Evolutionary conservation across 2,113 vertebrate genomes (phyloP).

Genomic region (Phalacrocorax brasilianus): DNA sequence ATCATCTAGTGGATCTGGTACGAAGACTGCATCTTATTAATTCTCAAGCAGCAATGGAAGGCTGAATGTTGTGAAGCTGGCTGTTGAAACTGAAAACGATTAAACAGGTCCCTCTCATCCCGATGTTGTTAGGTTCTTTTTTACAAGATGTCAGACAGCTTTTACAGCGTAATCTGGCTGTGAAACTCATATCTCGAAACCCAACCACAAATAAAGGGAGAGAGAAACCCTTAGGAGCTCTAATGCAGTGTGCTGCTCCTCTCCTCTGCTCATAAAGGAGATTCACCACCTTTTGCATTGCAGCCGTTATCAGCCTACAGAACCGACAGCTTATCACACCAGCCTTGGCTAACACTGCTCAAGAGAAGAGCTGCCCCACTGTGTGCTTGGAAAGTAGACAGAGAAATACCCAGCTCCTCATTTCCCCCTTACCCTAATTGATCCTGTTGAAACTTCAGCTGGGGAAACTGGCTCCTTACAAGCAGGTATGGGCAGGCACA

Average conservation of each 20-base stretch:
- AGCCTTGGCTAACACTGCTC: not conserved
- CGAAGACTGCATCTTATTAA: not conserved
- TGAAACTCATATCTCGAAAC: not conserved
- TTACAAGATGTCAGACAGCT: conserved; percentile 2
- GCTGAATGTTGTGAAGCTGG: not conserved
- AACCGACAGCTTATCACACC: not conserved
- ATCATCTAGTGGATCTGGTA: not conserved
- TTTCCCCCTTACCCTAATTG: not conserved
- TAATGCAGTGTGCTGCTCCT: not conserved
- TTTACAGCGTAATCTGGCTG: not conserved
- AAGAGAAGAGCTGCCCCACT: not conserved
- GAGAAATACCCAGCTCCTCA: not conserved
- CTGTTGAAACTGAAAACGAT: not conserved
- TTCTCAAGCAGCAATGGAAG: not conserved
- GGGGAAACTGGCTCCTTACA: not conserved
- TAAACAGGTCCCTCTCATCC: not conserved
- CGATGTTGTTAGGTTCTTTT: not conserved
- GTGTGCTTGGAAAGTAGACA: not conserved
- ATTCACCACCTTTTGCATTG: not conserved
- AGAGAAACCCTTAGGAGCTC: not conserved
- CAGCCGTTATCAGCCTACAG: not conserved
- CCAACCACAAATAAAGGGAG: not conserved
- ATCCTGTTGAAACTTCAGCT: not conserved
- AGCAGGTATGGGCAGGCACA: not conserved
- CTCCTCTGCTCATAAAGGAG: not conserved